phyloP scores from a whole-genome alignment of 1,140 invertebrate species.

The Gerris buenoi region DNA sequence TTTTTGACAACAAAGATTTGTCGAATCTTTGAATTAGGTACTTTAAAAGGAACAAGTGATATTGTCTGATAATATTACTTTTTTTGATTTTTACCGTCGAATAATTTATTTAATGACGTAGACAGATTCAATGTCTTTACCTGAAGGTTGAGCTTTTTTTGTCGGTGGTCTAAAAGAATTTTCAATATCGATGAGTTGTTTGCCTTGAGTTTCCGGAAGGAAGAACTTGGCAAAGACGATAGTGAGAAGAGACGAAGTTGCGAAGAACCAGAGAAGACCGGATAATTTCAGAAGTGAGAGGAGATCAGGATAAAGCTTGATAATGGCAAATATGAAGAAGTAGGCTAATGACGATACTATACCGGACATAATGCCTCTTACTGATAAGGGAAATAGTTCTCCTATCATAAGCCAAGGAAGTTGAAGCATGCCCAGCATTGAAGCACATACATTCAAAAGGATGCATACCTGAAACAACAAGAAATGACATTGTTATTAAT shows the following conservation, averaged over 20 bases:
- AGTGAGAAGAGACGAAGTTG: conserved; percentile 45
- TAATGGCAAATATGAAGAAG: conserved; percentile 47
- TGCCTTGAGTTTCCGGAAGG: conserved; percentile 67
- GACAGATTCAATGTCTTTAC: too few species aligned
- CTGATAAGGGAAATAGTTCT: conserved; percentile 51
- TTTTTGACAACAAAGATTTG: too few species aligned
- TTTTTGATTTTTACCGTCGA: too few species aligned
- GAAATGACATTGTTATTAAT: not conserved
- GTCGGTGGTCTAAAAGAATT: conserved; percentile 17
- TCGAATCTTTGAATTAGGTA: too few species aligned
- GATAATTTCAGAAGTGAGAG: conserved; percentile 42
- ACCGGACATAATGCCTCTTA: conserved; percentile 49
- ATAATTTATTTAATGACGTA: too few species aligned
- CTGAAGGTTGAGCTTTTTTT: not conserved
- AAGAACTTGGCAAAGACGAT: conserved; percentile 47
- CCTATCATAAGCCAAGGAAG: conserved; percentile 60
- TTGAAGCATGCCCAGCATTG: conserved; percentile 55
- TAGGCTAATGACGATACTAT: conserved; percentile 53
- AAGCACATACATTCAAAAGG: conserved; percentile 47
- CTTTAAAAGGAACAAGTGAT: too few species aligned
- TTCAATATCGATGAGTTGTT: conserved; percentile 62
- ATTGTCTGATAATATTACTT: too few species aligned
- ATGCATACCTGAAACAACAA: conserved; percentile 33
- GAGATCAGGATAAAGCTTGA: conserved; percentile 51
- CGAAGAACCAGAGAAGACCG: conserved; percentile 59